A percentile compares a stretch with the other conserved stretches of the same genome.
Conservation (phyloP, 2,797 vertebrate genomes). For the Catostomus latipinnis region DNA sequence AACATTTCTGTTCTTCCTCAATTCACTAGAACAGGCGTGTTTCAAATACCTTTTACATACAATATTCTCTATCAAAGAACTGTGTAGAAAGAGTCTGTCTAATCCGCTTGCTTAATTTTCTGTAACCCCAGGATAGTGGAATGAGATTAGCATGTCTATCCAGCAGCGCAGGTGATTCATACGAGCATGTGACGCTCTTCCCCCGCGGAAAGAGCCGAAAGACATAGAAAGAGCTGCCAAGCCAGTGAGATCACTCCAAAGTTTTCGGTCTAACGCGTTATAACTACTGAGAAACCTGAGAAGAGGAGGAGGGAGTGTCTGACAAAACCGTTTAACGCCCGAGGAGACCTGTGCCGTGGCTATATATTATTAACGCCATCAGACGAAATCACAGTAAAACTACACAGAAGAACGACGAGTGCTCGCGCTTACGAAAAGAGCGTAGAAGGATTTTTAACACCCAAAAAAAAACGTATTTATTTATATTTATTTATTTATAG, state of each 20-base stretch:
- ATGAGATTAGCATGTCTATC: conserved; percentile 9
- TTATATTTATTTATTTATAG: conserved; percentile 33
- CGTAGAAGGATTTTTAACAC: neutral
- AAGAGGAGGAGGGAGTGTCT: conserved; percentile 20
- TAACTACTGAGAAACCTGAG: conserved; percentile 17
- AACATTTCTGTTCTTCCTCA: neutral
- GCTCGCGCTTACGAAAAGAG: too few relatives aligned
- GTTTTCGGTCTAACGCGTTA: conserved; percentile 14
- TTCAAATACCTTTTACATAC: too few relatives aligned
- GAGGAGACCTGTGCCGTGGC: neutral
- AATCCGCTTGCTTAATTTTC: neutral
- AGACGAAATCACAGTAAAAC: too few relatives aligned
- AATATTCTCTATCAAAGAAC: neutral
- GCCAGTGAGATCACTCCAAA: conserved; percentile 46
- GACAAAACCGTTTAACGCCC: conserved; percentile 8
- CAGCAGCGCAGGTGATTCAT: neutral
- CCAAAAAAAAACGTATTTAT: neutral
- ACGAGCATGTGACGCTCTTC: neutral
- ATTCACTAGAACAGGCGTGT: neutral
- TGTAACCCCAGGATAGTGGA: conserved; percentile 18
- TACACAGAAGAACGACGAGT: neutral
- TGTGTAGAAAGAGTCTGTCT: too few relatives aligned
- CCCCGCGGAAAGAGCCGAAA: neutral
- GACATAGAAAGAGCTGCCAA: conserved; percentile 19
- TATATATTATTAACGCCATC: conserved; percentile 13